phyloP scores from a whole-genome alignment of 2,113 vertebrate species.

The Sphyrna mokarran region DNA sequence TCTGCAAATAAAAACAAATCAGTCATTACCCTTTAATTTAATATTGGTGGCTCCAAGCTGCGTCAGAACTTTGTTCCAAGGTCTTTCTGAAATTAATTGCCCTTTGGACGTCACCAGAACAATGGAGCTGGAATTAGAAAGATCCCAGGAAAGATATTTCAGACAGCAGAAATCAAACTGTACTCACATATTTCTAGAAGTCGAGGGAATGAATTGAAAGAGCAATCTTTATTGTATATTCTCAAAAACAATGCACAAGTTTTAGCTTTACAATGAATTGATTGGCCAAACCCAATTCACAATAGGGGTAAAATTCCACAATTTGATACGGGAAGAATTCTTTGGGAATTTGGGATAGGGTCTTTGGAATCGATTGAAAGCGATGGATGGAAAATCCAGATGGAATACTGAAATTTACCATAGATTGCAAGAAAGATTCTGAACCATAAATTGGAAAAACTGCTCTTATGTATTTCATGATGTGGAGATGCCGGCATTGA shows the following conservation, averaged over 20 bases:
- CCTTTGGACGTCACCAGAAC: conserved; percentile 82
- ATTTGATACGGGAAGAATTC: not conserved
- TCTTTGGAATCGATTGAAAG: not conserved
- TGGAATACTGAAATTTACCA: not conserved
- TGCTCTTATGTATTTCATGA: not conserved
- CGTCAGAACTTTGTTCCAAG: conserved; percentile 76
- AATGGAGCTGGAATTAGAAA: conserved; percentile 63
- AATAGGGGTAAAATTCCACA: not conserved
- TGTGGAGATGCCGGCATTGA: no score
- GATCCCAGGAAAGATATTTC: not conserved
- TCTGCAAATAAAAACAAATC: not conserved
- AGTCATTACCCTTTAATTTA: conserved; percentile 73
- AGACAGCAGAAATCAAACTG: not conserved
- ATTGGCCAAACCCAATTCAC: not conserved
- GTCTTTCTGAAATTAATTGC: conserved; percentile 64
- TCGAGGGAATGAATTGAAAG: not conserved
- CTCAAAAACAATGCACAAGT: not conserved
- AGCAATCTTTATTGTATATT: not conserved
- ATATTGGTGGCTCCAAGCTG: conserved; percentile 69
- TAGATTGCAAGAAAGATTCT: not conserved
- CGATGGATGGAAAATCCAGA: not conserved
- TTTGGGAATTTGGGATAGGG: not conserved
- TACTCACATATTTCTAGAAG: not conserved
- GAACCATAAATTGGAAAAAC: not conserved
- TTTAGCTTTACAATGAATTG: not conserved